Base-by-base conservation (phyloP, 2,113 vertebrate genomes). In the Formicarius rufipectus region DNA sequence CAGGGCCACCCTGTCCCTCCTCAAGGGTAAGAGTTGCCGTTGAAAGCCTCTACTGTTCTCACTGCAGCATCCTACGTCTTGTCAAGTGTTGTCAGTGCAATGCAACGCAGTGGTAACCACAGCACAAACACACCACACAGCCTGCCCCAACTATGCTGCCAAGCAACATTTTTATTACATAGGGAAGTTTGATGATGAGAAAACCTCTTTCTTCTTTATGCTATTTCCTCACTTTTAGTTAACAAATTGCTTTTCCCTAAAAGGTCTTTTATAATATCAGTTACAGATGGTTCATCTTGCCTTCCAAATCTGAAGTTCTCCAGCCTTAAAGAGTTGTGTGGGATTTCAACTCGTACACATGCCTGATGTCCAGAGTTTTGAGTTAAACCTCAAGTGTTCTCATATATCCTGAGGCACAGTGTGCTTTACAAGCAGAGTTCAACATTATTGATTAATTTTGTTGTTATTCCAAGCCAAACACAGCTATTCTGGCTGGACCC, bases 401-500 rank as follows among this genome's bases (percentile, higher is more conserved):
- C 12, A 5, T 4, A 19, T 44, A 40, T 64, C 75, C 50, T 69
- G 76, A 73, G 33, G 53, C 8, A 4, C n/a, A 78, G 35, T 33
- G 45, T n/a, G 45, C 27, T 60, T 85, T 90, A 30, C 82, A 87
- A 71, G 58, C 74, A 85, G 59, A 87, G 71, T 66, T 93, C 53
- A 87, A 10, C 49, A 27, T 21, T 37, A 31, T 15, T 90, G 45
- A 62, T 73, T 95, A 90, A 45, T 90, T 94, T 76, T 90, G 79
- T 80, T 73, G 31, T 58, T 73, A 35, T 69, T 93, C 72, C 85
- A 92, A 97, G 74, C 14, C 58, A 85, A 94, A 76, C 50, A 79
- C 20, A 40, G 53, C 52, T 94, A 81, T 89, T 87, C 23, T 78
- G 73, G 53, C 74, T 49, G 44, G 7, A 40, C 14, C 5, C 28